phyloP scores from a whole-genome alignment of 92 coral and sea anemone species.

The Montipora capitata region DNA sequence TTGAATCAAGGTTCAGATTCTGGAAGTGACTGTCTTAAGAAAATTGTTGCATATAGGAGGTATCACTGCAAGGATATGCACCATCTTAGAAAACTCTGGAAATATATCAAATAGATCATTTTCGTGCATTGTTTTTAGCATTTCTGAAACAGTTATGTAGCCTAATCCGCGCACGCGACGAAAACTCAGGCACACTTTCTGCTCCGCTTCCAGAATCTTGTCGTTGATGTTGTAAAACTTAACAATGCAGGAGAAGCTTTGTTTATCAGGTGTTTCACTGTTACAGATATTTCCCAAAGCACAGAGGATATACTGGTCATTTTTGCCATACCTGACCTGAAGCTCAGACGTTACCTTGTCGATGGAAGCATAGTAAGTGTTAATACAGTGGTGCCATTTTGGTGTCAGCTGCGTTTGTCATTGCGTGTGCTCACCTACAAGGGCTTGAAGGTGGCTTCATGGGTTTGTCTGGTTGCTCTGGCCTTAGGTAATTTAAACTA shows the following conservation, averaged over 20 bases:
- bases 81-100: too few species aligned
- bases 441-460: slow-evolving; percentile 3
- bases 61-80: too few species aligned
- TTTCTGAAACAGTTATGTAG: too few species aligned
- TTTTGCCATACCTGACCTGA: slow-evolving; percentile 15
- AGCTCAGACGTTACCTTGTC: slow-evolving; percentile 24
- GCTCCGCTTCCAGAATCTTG: neutral
- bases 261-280: too few species aligned
- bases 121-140: too few species aligned
- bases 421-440: slow-evolving; percentile 8
- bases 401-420: slow-evolving; percentile 10
- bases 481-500: too few species aligned
- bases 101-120: too few species aligned
- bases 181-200: slow-evolving; percentile 10
- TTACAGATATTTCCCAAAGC: neutral
- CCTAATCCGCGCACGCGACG: slow-evolving; percentile 9
- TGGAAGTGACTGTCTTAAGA: slow-evolving; percentile 1
- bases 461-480: too few species aligned
- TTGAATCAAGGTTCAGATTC: slow-evolving; percentile 15
- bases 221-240: too few species aligned
- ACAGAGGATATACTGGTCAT: slow-evolving; percentile 20
- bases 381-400: neutral
- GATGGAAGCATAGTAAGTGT: slow-evolving; percentile 23
- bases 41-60: neutral
- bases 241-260: too few species aligned